Evolutionary conservation across 2,797 vertebrate genomes (phyloP), one percentile per base, ranked within the genome.

Genomic region (Tympanoctomys barrerae): DNA sequence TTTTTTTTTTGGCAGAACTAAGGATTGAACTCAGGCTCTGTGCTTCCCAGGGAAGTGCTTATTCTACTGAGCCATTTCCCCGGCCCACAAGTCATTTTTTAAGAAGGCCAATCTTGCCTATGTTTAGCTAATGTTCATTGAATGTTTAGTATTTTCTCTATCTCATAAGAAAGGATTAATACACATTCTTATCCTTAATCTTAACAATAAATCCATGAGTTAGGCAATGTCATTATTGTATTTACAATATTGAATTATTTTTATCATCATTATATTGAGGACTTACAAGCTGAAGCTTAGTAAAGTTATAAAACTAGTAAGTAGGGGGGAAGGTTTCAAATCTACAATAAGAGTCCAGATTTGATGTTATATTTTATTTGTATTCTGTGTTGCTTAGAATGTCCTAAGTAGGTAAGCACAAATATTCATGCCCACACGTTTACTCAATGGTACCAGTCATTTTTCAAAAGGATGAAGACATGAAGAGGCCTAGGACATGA

Each of bases 401-500:
- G 80, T 90, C 26, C 13, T 79, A 46, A 57, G 9, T 11, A 91
- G 18, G 0, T 39, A 26, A 64, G 24, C 49, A 1, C 1, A 14
- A 3, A 54, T 14, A 59, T 13, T 19, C 4, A 68, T 52, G 11
- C 0, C 33, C 5, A 46, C 2, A 33, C 9, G 36, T 26, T 62
- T 75, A 87, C 2, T 2, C 0, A 0, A 64, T 39, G 12, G 19
- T 1, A 28, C 52, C 39, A 19, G 26, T 82, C n/a, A 75, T 79
- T 97, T 90, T 90, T 64, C 21, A 57, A 91, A 36, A 79, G 12
- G 90, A 88, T 28, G 3, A 95, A 52, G 36, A 71, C 11, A 26
- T 7, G 24, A 57, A 82, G 7, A 66, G 1, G 33, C 39, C 61
- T 42, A 13, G 21, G 13, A 66, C 7, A 61, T 78, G 31, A 46